Conservation (phyloP, 2,888 invertebrate species). For the Alsophila aescularia region DNA sequence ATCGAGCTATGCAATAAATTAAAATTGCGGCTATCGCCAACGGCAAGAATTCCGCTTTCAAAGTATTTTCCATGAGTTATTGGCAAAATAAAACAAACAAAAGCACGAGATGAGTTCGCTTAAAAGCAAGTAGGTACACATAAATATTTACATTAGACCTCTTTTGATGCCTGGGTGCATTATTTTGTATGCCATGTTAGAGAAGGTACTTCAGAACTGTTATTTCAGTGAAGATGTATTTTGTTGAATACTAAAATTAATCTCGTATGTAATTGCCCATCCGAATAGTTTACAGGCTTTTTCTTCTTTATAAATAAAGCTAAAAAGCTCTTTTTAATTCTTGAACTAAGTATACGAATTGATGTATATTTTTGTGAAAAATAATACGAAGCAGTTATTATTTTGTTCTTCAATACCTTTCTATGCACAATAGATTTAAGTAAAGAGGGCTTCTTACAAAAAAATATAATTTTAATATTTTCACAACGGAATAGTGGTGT, state of each 20-base stretch:
- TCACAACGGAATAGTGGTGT: slow-evolving; percentile 8
- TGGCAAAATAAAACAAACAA: slow-evolving; percentile 22
- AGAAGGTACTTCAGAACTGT: neutral
- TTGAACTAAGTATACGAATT: too few relatives aligned
- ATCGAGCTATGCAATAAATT: slow-evolving; percentile 18
- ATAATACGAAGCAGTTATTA: neutral
- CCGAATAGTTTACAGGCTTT: too few relatives aligned
- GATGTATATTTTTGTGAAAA: too few relatives aligned
- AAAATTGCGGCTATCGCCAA: slow-evolving; percentile 18
- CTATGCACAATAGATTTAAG: neutral
- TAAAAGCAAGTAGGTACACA: slow-evolving; percentile 6
- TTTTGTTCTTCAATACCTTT: neutral
- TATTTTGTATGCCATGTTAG: neutral
- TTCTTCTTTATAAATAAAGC: too few relatives aligned
- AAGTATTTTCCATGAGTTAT: slow-evolving; percentile 24
- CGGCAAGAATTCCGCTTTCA: slow-evolving; percentile 15
- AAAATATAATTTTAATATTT: too few relatives aligned
- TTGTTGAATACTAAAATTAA: too few relatives aligned
- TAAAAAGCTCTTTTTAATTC: too few relatives aligned
- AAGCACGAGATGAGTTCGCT: slow-evolving; percentile 16
- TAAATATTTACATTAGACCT: slow-evolving; percentile 19
- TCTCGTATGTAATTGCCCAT: too few relatives aligned
- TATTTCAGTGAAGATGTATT: neutral
- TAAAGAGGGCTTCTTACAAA: neutral
- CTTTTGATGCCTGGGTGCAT: slow-evolving; percentile 5